phyloP scores from a whole-genome alignment of 2,113 vertebrate genomes.

The Carassius auratus region DNA sequence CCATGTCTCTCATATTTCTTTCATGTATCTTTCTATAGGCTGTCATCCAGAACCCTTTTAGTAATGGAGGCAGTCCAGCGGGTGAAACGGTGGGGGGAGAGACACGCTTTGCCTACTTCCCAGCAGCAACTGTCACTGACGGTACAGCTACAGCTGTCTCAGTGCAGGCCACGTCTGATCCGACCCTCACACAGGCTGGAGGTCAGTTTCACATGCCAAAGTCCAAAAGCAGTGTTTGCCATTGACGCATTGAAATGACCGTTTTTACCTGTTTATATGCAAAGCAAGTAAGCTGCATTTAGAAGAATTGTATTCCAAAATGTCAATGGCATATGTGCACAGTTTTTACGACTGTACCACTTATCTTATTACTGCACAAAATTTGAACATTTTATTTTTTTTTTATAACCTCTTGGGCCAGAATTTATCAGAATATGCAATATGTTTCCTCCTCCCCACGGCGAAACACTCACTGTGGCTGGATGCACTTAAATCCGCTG shows the following conservation, averaged over 20 bases:
- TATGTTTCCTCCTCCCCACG: too few species aligned
- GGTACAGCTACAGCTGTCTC: conserved; percentile 83
- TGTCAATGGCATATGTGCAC: too few species aligned
- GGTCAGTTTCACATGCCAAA: conserved; percentile 64
- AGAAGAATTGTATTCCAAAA: too few species aligned
- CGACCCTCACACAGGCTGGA: conserved; percentile 83
- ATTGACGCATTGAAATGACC: background rate
- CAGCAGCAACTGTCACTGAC: conserved; percentile 86
- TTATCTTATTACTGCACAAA: too few species aligned
- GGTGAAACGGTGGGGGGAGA: conserved; percentile 87
- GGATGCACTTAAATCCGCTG: too few species aligned
- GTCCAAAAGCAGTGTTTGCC: background rate
- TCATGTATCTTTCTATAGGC: conserved; percentile 70
- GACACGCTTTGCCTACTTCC: conserved; percentile 90
- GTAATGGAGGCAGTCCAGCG: conserved; percentile 87
- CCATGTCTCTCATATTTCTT: background rate
- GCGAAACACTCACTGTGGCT: too few species aligned
- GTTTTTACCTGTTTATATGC: background rate
- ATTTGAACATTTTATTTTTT: too few species aligned
- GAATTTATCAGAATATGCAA: too few species aligned
- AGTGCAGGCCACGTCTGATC: conserved; percentile 85
- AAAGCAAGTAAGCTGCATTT: too few species aligned
- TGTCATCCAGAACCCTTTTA: conserved; percentile 94
- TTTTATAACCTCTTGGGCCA: too few species aligned
- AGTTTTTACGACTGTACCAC: too few species aligned